Conservation (phyloP, 2,888 invertebrate species). For the Chloroclysta siterata region DNA sequence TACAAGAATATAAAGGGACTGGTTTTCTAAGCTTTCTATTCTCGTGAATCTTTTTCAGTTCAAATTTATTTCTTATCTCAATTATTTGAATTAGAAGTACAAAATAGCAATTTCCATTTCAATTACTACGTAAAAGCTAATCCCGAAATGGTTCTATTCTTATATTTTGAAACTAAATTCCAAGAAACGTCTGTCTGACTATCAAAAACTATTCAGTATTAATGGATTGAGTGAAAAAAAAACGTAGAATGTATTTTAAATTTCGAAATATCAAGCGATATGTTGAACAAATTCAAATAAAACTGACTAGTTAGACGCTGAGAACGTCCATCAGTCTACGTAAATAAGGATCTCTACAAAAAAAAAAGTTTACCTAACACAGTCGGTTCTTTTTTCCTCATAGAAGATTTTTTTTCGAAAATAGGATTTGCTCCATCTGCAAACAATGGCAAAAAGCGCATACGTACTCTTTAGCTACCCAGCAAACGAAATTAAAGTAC, state of each 20-base stretch:
- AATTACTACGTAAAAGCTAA: slow-evolving; percentile 8
- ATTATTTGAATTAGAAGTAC: background rate
- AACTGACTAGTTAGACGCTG: background rate
- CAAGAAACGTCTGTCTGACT: background rate
- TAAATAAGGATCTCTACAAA: no score
- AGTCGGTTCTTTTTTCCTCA: no score
- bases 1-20: no score
- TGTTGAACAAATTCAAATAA: background rate
- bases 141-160: slow-evolving; percentile 10
- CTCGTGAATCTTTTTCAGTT: background rate
- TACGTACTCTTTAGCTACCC: no score
- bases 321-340: no score
- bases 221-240: slow-evolving; percentile 15
- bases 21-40: background rate
- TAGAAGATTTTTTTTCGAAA: no score
- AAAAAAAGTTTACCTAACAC: no score
- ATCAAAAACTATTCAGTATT: slow-evolving; percentile 14
- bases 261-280: background rate
- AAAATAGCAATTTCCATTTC: slow-evolving; percentile 4
- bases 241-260: background rate
- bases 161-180: slow-evolving; percentile 14
- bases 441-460: no score
- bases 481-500: background rate
- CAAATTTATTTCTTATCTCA: background rate
- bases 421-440: no score